Evolutionary conservation across 1,140 invertebrate genomes (phyloP).

Genomic region (Gryllus bimaculatus): DNA sequence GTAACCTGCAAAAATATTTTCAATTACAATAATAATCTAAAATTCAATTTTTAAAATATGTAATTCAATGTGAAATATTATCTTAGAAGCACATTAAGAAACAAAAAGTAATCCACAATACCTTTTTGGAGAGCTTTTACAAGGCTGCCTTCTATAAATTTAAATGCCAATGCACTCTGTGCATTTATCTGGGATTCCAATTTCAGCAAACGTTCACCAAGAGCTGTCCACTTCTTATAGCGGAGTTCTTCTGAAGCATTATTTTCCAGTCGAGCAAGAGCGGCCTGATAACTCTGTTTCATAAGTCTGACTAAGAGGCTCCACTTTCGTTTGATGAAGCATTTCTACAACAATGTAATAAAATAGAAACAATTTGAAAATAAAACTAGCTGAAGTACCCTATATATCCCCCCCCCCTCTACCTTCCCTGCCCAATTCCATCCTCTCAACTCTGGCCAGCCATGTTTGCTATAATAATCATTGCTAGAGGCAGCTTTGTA

Average conservation of each 20-base stretch:
- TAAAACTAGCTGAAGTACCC: too few species aligned
- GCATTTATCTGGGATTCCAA: conserved; percentile 58
- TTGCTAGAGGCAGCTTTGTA: too few species aligned
- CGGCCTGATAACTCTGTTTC: conserved; percentile 59
- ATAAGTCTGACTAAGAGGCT: conserved; percentile 63
- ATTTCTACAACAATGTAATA: neutral
- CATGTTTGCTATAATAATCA: too few species aligned
- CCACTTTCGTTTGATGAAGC: conserved; percentile 52
- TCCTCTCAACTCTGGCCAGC: too few species aligned
- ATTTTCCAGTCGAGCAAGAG: conserved; percentile 44
- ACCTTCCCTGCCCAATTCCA: neutral
- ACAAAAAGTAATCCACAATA: conserved; percentile 21
- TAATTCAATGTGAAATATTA: conserved; percentile 7
- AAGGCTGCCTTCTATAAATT: conserved; percentile 87
- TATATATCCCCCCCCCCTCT: too few species aligned
- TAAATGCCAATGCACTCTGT: conserved; percentile 70
- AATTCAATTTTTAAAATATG: conserved; percentile 6
- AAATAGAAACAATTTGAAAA: too few species aligned
- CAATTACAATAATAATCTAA: too few species aligned
- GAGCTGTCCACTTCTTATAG: conserved; percentile 43
- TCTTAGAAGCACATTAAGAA: neutral
- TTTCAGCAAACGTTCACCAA: conserved; percentile 58
- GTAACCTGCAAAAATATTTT: conserved; percentile 42
- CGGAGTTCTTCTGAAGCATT: neutral
- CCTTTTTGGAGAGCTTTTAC: conserved; percentile 82